These are phyloP conservation scores for Ichneumon xanthorius DNA, from an alignment of 2,888 invertebrate genomes.

Conservation along the genomic window DNA sequence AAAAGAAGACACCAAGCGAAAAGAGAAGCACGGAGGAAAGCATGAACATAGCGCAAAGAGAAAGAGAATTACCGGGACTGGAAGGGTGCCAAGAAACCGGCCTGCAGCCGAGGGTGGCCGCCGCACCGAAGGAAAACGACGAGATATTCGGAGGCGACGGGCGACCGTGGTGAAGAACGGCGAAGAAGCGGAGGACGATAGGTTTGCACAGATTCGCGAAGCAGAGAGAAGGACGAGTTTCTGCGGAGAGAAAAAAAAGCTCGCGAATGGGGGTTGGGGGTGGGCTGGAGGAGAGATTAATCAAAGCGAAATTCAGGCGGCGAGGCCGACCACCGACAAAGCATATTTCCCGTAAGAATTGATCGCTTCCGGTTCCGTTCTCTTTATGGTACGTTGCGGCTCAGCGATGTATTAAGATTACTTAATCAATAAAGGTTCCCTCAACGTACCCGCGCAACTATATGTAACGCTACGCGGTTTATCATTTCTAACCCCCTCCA, in stretches of 20 bases:
- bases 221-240: conserved; percentile 67
- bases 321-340: conserved; percentile 82
- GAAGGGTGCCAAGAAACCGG: conserved; percentile 60
- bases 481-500: conserved; percentile 71
- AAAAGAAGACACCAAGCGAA: too few relatives aligned
- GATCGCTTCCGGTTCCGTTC: conserved; percentile 85
- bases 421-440: conserved; percentile 84
- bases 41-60: background rate
- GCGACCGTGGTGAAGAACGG: conserved; percentile 7
- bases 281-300: conserved; percentile 78
- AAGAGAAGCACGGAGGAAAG: background rate
- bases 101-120: background rate
- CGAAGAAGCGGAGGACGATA: conserved; percentile 23
- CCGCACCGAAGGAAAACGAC: conserved; percentile 5
- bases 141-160: conserved; percentile 4
- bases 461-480: conserved; percentile 69
- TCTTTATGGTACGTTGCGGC: conserved; percentile 85
- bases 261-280: background rate
- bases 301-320: conserved; percentile 83
- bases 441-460: conserved; percentile 54
- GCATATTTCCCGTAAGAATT: conserved; percentile 85
- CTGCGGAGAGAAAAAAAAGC: conserved; percentile 52
- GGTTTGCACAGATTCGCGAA: conserved; percentile 9
- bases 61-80: conserved; percentile 42
- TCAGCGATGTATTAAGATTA: conserved; percentile 85